Conservation (phyloP, 2,888 invertebrate genomes). For the Mystacides longicornis region DNA sequence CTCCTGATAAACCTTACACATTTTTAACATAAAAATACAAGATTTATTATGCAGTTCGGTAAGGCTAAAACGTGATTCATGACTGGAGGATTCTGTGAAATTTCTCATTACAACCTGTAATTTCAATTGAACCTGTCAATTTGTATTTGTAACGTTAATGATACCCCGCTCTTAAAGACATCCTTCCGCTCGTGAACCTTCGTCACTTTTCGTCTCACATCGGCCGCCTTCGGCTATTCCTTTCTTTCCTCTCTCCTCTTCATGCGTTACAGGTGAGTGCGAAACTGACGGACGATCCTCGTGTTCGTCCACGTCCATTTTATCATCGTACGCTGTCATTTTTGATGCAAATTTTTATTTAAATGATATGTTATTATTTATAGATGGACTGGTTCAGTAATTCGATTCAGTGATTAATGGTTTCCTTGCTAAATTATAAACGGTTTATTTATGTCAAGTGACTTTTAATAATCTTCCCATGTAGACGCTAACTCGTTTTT, state of each 20-base stretch:
- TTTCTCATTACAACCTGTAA: background rate
- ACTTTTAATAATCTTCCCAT: background rate
- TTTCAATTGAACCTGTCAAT: slow-evolving; percentile 2
- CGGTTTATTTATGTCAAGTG: background rate
- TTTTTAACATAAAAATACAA: no score
- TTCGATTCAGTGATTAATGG: background rate
- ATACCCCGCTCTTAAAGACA: background rate
- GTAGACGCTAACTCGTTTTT: background rate
- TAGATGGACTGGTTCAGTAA: background rate
- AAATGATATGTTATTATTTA: slow-evolving; percentile 1
- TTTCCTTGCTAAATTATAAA: background rate
- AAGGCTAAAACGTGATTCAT: background rate
- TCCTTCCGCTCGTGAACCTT: background rate
- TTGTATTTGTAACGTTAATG: background rate
- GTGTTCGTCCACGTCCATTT: background rate
- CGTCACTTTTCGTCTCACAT: background rate
- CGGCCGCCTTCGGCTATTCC: background rate
- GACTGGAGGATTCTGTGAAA: background rate
- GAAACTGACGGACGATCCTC: background rate
- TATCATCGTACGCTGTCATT: background rate
- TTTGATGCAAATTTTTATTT: background rate
- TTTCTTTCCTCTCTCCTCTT: background rate
- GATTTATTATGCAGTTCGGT: background rate
- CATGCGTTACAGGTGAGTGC: background rate
- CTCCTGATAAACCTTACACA: no score